A percentile compares a stretch with the other conserved stretches of the same genome.
Evolutionary conservation across 2,113 vertebrate genomes (phyloP).

Genomic region (Nibea albiflora): DNA sequence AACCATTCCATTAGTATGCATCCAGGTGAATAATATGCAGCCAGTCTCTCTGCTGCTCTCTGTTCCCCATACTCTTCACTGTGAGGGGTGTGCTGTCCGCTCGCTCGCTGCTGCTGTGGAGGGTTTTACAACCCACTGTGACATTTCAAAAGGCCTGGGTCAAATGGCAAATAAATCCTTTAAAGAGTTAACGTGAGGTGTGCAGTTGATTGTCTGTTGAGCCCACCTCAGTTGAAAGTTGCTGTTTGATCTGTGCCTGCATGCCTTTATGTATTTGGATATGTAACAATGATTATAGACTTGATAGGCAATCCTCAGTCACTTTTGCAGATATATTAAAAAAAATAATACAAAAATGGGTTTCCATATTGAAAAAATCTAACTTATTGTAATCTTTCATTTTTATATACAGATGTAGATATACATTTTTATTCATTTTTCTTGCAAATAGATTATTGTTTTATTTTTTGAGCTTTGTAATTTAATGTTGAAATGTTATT

Average conservation of each 20-base stretch:
- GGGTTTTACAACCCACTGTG: slow-evolving; percentile 47
- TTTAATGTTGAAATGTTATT: slow-evolving; percentile 68
- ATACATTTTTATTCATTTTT: slow-evolving; percentile 57
- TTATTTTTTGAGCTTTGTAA: slow-evolving; percentile 79
- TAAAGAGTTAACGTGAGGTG: not conserved
- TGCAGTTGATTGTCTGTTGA: not conserved
- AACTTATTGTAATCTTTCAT: slow-evolving; percentile 73
- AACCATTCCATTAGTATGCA: slow-evolving; percentile 14
- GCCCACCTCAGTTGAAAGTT: not conserved
- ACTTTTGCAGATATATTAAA: slow-evolving; percentile 63
- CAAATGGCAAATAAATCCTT: slow-evolving; percentile 15
- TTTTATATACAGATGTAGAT: slow-evolving; percentile 80
- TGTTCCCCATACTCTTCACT: slow-evolving; percentile 21
- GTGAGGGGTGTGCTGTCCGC: slow-evolving; percentile 21
- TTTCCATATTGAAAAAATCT: slow-evolving; percentile 62
- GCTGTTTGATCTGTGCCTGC: slow-evolving; percentile 38
- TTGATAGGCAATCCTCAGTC: slow-evolving; percentile 57
- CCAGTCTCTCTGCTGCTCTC: slow-evolving; percentile 53
- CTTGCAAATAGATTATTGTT: slow-evolving; percentile 67
- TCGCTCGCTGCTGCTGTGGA: slow-evolving; percentile 51
- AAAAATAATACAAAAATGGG: slow-evolving; percentile 9
- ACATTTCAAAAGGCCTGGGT: slow-evolving; percentile 29
- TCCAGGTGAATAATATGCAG: slow-evolving; percentile 39
- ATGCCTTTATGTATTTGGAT: slow-evolving; percentile 34
- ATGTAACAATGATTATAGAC: slow-evolving; percentile 52